Evolutionary conservation across 2,113 vertebrate species (phyloP).

Genomic region (Procavia capensis): DNA sequence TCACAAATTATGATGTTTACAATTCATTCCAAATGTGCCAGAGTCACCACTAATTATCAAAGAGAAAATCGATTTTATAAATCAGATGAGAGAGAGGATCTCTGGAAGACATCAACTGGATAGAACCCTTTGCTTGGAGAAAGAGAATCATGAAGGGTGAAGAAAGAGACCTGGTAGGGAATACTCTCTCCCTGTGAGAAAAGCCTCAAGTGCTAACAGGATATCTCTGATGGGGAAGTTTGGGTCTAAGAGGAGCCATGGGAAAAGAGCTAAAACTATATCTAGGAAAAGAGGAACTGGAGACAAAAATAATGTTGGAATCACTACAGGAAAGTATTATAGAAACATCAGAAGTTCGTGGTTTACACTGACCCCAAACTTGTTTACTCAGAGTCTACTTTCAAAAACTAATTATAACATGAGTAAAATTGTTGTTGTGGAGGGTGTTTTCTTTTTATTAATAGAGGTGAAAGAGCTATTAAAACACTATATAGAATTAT

Average conservation of each 20-base stretch:
- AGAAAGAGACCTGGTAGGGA: neutral
- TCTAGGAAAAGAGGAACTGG: neutral
- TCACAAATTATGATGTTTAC: neutral
- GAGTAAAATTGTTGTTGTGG: no score
- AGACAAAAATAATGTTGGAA: neutral
- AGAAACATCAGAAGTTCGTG: no score
- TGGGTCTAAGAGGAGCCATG: neutral
- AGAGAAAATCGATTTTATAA: neutral
- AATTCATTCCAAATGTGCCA: neutral
- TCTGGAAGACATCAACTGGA: rapidly evolving
- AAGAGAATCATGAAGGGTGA: neutral
- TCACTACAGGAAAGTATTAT: neutral
- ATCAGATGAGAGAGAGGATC: neutral
- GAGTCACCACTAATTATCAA: neutral
- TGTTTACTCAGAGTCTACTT: no score
- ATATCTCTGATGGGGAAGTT: neutral
- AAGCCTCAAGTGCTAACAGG: no score
- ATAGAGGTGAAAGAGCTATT: neutral
- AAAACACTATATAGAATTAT: neutral
- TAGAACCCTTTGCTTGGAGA: neutral
- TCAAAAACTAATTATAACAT: no score
- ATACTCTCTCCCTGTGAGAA: neutral
- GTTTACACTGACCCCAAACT: no score
- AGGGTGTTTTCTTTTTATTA: neutral
- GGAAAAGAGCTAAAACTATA: neutral